phyloP scores from a whole-genome alignment of 2,888 invertebrate genomes.

The Belgica antarctica region DNA sequence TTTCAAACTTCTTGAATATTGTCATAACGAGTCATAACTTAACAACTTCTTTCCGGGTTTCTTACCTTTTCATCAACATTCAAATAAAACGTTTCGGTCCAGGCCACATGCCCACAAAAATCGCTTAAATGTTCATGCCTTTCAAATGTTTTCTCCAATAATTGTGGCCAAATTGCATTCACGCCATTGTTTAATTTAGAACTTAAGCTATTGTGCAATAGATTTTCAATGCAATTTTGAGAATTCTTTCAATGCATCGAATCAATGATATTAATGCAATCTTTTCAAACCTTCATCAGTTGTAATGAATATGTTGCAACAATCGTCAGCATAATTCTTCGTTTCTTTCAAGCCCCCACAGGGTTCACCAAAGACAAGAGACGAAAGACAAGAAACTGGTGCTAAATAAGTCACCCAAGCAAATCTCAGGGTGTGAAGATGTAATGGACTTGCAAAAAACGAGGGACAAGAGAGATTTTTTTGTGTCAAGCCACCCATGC shows the following conservation, averaged over 20 bases:
- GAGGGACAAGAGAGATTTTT: too few relatives aligned
- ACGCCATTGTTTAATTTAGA: neutral
- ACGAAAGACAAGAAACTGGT: constrained; percentile 9
- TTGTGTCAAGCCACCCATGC: constrained; percentile 26
- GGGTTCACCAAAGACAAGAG: neutral
- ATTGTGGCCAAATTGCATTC: constrained; percentile 20
- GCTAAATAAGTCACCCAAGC: constrained; percentile 7
- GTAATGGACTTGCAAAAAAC: constrained; percentile 24
- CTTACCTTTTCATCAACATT: too few relatives aligned
- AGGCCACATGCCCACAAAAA: constrained; percentile 1
- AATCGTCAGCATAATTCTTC: too few relatives aligned
- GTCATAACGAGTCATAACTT: too few relatives aligned
- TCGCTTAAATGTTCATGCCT: constrained; percentile 8
- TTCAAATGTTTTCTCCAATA: neutral
- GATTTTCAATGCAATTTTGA: too few relatives aligned
- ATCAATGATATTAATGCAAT: neutral
- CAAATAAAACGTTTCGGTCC: too few relatives aligned
- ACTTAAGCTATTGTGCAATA: constrained; percentile 1
- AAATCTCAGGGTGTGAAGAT: constrained; percentile 22
- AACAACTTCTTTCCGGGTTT: too few relatives aligned
- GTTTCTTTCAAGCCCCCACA: neutral
- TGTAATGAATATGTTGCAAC: too few relatives aligned
- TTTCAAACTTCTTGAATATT: too few relatives aligned
- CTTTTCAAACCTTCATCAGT: constrained; percentile 6
- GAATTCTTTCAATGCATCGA: neutral